A percentile compares a stretch with the other conserved stretches of the same genome.
These are phyloP conservation scores for Psettodes erumei DNA, from an alignment of 2,113 vertebrate species.

Conservation along the genomic window DNA sequence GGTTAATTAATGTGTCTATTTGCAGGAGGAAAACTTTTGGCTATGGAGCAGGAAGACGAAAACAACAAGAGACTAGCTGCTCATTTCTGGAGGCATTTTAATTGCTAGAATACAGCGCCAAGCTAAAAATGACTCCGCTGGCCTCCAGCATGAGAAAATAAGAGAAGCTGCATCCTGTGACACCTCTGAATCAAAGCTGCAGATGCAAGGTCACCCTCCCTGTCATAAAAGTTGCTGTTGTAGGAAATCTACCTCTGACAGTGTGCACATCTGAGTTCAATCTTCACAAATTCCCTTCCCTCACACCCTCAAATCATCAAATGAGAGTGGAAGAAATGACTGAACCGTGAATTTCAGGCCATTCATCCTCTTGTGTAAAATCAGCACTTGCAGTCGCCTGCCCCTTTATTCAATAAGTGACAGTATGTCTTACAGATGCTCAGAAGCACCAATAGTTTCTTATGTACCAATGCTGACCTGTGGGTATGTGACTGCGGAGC, in stretches of 20 bases:
- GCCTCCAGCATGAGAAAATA: slow-evolving; percentile 67
- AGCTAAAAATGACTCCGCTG: slow-evolving; percentile 68
- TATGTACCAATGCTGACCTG: not conserved
- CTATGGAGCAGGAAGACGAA: slow-evolving; percentile 44
- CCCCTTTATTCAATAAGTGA: not conserved
- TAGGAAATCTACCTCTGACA: not conserved
- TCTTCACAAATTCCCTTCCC: not conserved
- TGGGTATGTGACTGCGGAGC: not conserved
- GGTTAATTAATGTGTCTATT: slow-evolving; percentile 49
- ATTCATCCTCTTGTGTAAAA: not conserved
- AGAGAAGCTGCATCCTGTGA: slow-evolving; percentile 27
- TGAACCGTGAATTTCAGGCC: not conserved
- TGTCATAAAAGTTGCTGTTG: not conserved
- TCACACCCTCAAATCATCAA: not conserved
- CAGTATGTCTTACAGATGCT: slow-evolving; percentile 4
- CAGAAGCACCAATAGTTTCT: not conserved
- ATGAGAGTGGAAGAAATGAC: not conserved
- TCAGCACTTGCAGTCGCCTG: not conserved
- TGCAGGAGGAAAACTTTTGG: slow-evolving; percentile 43
- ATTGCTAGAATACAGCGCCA: slow-evolving; percentile 73
- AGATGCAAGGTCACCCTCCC: not conserved
- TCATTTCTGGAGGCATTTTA: slow-evolving; percentile 75
- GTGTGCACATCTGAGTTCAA: slow-evolving; percentile 16
- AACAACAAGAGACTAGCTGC: slow-evolving; percentile 67
- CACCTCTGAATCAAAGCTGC: slow-evolving; percentile 34